Evolutionary conservation across 2,888 invertebrate genomes (phyloP), one percentile per base, ranked within the genome.

Genomic region (Neoitamus cyanurus): DNA sequence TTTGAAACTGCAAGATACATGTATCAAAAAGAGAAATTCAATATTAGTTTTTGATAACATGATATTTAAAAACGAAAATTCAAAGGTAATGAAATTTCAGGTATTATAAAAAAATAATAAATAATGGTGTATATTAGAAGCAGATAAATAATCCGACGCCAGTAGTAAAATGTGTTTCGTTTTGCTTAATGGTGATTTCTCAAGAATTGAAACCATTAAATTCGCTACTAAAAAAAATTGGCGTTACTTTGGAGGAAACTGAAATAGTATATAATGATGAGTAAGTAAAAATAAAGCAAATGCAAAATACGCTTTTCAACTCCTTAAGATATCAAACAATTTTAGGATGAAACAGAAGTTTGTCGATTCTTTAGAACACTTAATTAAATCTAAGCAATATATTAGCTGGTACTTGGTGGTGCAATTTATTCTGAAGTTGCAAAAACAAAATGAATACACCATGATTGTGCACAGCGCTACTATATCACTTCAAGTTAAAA

Each of bases 11-110:
- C 30, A 58, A 72, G 46, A 46, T n/a, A 28, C 48, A 28, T 68
- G 30, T 34, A 89, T 89, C 46, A 89, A 88, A 31, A 88, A 88
- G 30, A 88, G 90, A 1, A 88, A 89, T 15, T 90, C 91, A 0
- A 89, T 91, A 0, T 91, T 90, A 7, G 87, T 91, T 80, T 91
- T 91, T 82, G 91, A 91, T 82, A 88, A 90, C 20, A 87, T 86
- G 75, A 85, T 30, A 77, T 85, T 84, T 20, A 48, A 73, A 73
- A 86, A 37, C 13, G 85, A 84, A 70, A n/a, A 85, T 86, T 36
- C 86, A 85, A 34, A 89, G 88, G 87, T 90, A 83, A 2, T 77
- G 48, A 69, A 58, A 58, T 20, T 2, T 25, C 15, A 2, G 9
- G 15, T 0, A 0, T 48, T 36, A 3, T 34, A n/a, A n/a, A 13